phyloP scores from a whole-genome alignment of 2,113 vertebrate genomes.

The Condylura cristata region DNA sequence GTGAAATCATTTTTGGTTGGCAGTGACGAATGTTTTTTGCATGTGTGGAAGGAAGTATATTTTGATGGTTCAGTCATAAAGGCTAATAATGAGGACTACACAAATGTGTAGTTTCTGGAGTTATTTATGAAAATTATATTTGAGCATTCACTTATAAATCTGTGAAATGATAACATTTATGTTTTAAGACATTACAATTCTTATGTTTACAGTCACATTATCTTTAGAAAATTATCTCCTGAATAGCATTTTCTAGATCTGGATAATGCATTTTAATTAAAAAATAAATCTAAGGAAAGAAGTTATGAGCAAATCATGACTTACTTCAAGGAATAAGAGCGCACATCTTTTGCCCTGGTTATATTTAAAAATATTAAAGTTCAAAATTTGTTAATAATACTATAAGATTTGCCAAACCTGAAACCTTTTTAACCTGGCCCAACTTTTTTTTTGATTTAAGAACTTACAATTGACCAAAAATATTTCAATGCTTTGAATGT shows the following conservation, averaged over 20 bases:
- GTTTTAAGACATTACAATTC: neutral
- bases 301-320: neutral
- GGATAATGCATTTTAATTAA: constrained; percentile 40
- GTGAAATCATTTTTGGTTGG: neutral
- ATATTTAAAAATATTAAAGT: neutral
- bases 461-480: neutral
- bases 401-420: neutral
- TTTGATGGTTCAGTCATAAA: neutral
- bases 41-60: neutral
- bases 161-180: neutral
- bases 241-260: neutral
- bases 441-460: neutral
- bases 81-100: neutral
- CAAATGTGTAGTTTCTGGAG: neutral
- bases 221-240: constrained; percentile 7
- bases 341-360: neutral
- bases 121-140: neutral
- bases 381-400: neutral
- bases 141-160: neutral
- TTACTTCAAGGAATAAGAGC: neutral
- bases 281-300: neutral
- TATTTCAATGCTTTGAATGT: neutral
- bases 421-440: neutral
- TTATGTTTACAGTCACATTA: constrained; percentile 1
- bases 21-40: neutral